Percentiles rank a stretch among this genome's conserved stretches.
Conservation (phyloP, 2,888 invertebrate species). For the Chirona hameri region DNA sequence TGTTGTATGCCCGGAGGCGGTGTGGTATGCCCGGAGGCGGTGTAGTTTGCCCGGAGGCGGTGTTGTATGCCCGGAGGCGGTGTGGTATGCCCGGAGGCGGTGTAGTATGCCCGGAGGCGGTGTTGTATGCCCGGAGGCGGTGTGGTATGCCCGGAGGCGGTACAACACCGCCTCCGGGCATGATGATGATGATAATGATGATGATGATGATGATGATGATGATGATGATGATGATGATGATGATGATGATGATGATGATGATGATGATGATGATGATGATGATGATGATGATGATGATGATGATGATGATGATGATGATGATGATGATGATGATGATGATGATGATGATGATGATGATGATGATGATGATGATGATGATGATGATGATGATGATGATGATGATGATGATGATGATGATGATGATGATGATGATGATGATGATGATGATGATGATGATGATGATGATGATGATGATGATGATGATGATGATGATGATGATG, state of each 20-base stretch:
- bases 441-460: constrained; percentile 22
- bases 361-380: constrained; percentile 22
- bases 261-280: constrained; percentile 22
- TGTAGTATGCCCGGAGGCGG: too few species aligned
- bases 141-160: too few species aligned
- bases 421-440: constrained; percentile 22
- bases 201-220: constrained; percentile 22
- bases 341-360: constrained; percentile 22
- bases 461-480: constrained; percentile 22
- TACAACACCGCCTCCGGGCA: not conserved
- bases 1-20: too few species aligned
- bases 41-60: too few species aligned
- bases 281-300: constrained; percentile 22
- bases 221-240: constrained; percentile 22
- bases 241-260: constrained; percentile 22
- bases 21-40: too few species aligned
- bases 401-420: constrained; percentile 22
- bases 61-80: too few species aligned
- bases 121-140: too few species aligned
- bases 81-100: too few species aligned
- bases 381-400: constrained; percentile 22
- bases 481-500: constrained; percentile 22
- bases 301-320: constrained; percentile 22
- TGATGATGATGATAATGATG: constrained; percentile 22
- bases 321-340: constrained; percentile 22